Conservation (phyloP, 2,888 invertebrate genomes). For the Dasysyrphus tricinctus region DNA sequence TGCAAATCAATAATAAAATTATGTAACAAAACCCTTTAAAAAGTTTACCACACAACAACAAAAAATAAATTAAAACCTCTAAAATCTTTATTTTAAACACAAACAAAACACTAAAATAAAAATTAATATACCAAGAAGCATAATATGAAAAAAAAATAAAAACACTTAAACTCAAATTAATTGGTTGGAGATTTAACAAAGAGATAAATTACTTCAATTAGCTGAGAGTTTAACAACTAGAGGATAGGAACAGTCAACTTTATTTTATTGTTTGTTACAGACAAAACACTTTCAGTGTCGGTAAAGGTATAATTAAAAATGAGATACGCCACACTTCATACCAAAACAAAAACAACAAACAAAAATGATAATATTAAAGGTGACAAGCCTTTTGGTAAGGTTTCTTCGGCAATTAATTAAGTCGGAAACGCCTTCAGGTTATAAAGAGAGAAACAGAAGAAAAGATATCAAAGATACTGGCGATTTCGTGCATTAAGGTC, state of each 20-base stretch:
- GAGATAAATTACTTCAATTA: conserved; percentile 51
- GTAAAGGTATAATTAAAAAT: conserved; percentile 43
- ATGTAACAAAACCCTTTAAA: conserved; percentile 9
- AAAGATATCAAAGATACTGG: conserved; percentile 14
- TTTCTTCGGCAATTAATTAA: conserved; percentile 60
- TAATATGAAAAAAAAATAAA: conserved; percentile 7
- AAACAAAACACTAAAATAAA: background rate
- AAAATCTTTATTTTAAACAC: background rate
- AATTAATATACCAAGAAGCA: conserved; percentile 18
- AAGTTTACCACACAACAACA: background rate
- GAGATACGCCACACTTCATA: conserved; percentile 29
- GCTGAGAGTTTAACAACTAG: conserved; percentile 48
- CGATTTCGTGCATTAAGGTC: conserved; percentile 66
- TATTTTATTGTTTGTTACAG: background rate
- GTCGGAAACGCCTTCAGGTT: conserved; percentile 32
- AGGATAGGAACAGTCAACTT: conserved; percentile 47
- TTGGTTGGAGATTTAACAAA: conserved; percentile 36
- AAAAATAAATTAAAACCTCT: background rate
- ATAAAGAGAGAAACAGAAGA: background rate
- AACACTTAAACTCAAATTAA: conserved; percentile 35
- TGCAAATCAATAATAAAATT: conserved; percentile 4
- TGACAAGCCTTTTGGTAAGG: conserved; percentile 57
- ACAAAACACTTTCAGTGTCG: conserved; percentile 30
- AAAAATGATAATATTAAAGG: conserved; percentile 41
- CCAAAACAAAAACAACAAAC: background rate